Base-by-base conservation (phyloP, 2,113 vertebrate genomes). In the Centropus bengalensis region DNA sequence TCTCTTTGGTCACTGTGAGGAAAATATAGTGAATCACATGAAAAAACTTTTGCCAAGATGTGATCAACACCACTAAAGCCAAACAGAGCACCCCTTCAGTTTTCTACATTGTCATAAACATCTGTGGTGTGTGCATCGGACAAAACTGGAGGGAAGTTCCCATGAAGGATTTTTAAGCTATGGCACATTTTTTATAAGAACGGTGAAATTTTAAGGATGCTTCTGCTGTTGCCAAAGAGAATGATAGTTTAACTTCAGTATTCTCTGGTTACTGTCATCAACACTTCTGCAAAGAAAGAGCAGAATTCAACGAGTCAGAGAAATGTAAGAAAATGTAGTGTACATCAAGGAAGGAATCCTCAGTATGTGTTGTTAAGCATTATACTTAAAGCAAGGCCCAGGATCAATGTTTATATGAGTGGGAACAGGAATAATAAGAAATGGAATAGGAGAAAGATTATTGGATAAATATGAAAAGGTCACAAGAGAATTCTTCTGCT, bases 21-120 rank as follows among this genome's bases (percentile, higher is more conserved):
- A 56, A 63, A 78, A 84, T 40, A 44, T 3, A 58, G 44, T 28
- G 52, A 82, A 36, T 8, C 1, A 1, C 11, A 5, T 36, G 40
- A 68, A 73, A 82, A 82, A 51, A 21, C 23, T 40, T 2, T 13
- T 36, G 44, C 55, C 24, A 82, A 68, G 64, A 73, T 45, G 32
- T 12, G 54, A 45, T 92, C 64, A 74, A 59, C 11, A 45, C 30
- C 4, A 33, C 77, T 51, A 63, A 52, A 59, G 14, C 14, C 64
- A 81, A 77, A 51, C 0, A 4, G 21, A 33, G 66, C 7, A 23
- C 3, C 3, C 21, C 44, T 66, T 54, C 1, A 0, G 12, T 60
- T 71, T 47, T 26, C 9, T 32, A 20, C 28, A 5, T 47, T 54
- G 9, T 10, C 9, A 22, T 85, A 33, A 67, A 36, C 12, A 8